phyloP scores from a whole-genome alignment of 2,888 invertebrate species.

The Antitype chi region DNA sequence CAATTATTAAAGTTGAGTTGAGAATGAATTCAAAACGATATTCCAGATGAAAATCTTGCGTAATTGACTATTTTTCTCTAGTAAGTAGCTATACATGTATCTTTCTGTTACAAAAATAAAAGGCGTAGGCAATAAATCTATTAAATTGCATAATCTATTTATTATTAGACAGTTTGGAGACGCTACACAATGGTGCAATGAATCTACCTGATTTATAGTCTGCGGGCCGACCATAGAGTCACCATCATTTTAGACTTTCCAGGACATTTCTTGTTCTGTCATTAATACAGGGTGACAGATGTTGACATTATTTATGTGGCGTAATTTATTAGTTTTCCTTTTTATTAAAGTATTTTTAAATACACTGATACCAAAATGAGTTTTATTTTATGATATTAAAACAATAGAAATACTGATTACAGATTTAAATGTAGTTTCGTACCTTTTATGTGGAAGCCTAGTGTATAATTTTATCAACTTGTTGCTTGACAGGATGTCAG shows the following conservation, averaged over 20 bases:
- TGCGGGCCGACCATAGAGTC: conserved; percentile 56
- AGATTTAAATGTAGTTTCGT: background rate
- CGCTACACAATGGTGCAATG: conserved; percentile 77
- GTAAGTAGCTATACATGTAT: conserved; percentile 2
- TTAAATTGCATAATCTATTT: conserved; percentile 75
- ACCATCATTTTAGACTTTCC: conserved; percentile 50
- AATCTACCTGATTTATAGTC: conserved; percentile 75
- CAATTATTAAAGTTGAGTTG: background rate
- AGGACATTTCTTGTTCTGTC: conserved; percentile 34
- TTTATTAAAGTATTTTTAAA: background rate
- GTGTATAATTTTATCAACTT: conserved; percentile 35
- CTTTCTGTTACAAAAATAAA: conserved; percentile 59
- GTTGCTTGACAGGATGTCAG: conserved; percentile 37
- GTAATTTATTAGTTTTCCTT: background rate
- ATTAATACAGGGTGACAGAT: conserved; percentile 3
- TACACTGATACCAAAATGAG: background rate
- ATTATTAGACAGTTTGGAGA: conserved; percentile 71
- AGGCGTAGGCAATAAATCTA: conserved; percentile 67
- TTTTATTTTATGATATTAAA: background rate
- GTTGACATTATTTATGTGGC: background rate
- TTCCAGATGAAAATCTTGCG: conserved; percentile 17
- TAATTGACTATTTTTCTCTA: conserved; percentile 14
- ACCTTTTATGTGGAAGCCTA: conserved; percentile 1
- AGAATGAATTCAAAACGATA: conserved; percentile 5
- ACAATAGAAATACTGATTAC: background rate